phyloP scores from a whole-genome alignment of 92 coral and sea anemone genomes.

The Porites evermanni region DNA sequence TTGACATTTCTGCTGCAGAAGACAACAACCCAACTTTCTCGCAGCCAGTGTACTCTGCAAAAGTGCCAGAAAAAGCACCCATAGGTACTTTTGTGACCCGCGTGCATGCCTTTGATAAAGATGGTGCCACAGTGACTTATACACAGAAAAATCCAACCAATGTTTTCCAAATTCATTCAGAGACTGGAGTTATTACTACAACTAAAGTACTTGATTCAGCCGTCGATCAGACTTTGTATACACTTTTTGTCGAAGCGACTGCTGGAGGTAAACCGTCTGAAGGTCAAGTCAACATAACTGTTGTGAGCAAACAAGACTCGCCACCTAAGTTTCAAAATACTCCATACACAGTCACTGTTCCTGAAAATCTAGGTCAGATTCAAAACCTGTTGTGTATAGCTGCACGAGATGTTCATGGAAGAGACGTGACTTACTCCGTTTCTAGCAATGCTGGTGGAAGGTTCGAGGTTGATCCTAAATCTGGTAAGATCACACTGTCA shows the following conservation, averaged over 20 bases:
- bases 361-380: constrained; percentile 75
- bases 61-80: constrained; percentile 69
- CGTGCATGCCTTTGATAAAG: constrained; percentile 76
- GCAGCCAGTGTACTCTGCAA: constrained; percentile 74
- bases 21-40: constrained; percentile 83
- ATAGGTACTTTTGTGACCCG: constrained; percentile 74
- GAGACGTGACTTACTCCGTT: constrained; percentile 69
- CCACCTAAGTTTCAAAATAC: constrained; percentile 74
- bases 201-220: constrained; percentile 60
- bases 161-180: constrained; percentile 59
- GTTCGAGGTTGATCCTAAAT: constrained; percentile 54
- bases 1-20: constrained; percentile 60
- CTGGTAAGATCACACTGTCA: constrained; percentile 62
- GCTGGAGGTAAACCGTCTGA: constrained; percentile 31
- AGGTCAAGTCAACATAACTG: constrained; percentile 79
- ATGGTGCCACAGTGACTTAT: constrained; percentile 55
- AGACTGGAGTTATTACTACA: constrained; percentile 77
- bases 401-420: constrained; percentile 67
- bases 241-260: constrained; percentile 66
- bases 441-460: constrained; percentile 56
- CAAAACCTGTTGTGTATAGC: constrained; percentile 78
- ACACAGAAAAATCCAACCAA: constrained; percentile 26
- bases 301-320: constrained; percentile 73
- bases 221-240: constrained; percentile 38
- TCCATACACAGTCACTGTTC: constrained; percentile 64